These are phyloP conservation scores for Drosophila lutescens DNA, from an alignment of 2,888 invertebrate species.

Conservation along the genomic window DNA sequence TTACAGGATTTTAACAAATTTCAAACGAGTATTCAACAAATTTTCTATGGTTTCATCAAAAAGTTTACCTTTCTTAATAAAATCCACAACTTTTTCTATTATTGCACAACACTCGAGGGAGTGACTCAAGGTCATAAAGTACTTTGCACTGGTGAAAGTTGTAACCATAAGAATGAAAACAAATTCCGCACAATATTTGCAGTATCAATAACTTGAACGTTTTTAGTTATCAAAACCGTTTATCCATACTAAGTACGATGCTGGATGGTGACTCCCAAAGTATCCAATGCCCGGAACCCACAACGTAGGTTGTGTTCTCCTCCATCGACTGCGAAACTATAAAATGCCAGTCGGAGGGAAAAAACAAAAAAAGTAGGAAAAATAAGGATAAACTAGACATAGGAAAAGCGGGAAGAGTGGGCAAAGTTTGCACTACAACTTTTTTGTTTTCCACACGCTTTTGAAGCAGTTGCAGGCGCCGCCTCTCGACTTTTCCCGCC, in stretches of 20 bases:
- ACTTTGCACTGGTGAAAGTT: not conserved
- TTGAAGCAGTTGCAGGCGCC: slow-evolving; percentile 11
- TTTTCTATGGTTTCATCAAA: too few relatives aligned
- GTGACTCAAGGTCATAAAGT: not conserved
- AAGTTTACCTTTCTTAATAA: too few relatives aligned
- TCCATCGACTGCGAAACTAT: slow-evolving; percentile 50
- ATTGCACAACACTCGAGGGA: not conserved
- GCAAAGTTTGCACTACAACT: slow-evolving; percentile 28
- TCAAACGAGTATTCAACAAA: too few relatives aligned
- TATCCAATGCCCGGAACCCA: too few relatives aligned
- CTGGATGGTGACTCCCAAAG: not conserved
- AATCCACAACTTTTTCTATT: slow-evolving; percentile 3
- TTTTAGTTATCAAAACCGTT: slow-evolving; percentile 74
- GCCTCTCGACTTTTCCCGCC: not conserved
- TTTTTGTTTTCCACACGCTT: slow-evolving; percentile 55
- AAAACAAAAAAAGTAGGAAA: slow-evolving; percentile 11
- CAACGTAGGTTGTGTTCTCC: not conserved
- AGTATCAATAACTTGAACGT: slow-evolving; percentile 70
- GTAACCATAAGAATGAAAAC: slow-evolving; percentile 6
- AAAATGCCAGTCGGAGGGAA: slow-evolving; percentile 47
- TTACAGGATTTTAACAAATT: too few relatives aligned
- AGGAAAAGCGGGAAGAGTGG: slow-evolving; percentile 15
- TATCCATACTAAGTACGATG: slow-evolving; percentile 67
- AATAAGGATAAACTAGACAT: slow-evolving; percentile 8
- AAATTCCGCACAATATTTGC: slow-evolving; percentile 64